Evolutionary conservation across 2,797 vertebrate genomes (phyloP), one percentile per base, ranked within the genome.

Genomic region (Cryptoblepharus egeriae): DNA sequence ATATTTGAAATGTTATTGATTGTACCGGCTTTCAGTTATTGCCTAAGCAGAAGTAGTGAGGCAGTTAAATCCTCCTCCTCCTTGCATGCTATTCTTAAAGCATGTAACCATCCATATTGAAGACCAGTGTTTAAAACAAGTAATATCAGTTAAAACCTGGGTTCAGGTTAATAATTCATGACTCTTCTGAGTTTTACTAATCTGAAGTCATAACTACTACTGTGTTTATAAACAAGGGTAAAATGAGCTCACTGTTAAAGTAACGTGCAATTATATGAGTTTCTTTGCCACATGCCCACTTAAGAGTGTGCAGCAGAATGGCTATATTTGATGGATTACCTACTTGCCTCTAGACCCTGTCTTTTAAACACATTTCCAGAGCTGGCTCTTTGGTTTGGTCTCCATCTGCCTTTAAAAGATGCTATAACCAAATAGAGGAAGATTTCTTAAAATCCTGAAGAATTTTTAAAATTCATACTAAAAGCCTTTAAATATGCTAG

Each of bases 291-390:
- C 18, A 70, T 76, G 76, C 76, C 73, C 64, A 89, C 80, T 86
- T 87, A 89, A 73, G 28, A 89, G 49, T 64, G 28, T 58, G 49
- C 55, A 81, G 7, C 0, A 0, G 55, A 82, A 35, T 32, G 72
- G 28, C 82, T 88, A 15, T n/a, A 26, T 64, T 84, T 91, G 85
- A 84, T 88, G 39, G 76, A 84, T 88, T 90, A 75, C 32, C 13
- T 90, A 3, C 60, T 81, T 69, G 32, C 39, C 26, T 76, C 87
- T 87, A 79, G 70, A 89, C 81, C 7, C 45, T 81, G 3, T 60
- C 79, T 92, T 87, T 90, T 85, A 3, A 74, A 79, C 39, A 45
- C 6, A 15, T 91, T 88, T 90, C 39, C 61, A 52, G 79, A 88
- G n/a, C 60, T 24, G 26, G 81, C 88, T 79, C 75, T 84, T 86